A percentile compares a stretch with the other conserved stretches of the same genome.
These are phyloP conservation scores for Ornithoptera priamus DNA, from an alignment of 2,888 invertebrate species.

Conservation along the genomic window DNA sequence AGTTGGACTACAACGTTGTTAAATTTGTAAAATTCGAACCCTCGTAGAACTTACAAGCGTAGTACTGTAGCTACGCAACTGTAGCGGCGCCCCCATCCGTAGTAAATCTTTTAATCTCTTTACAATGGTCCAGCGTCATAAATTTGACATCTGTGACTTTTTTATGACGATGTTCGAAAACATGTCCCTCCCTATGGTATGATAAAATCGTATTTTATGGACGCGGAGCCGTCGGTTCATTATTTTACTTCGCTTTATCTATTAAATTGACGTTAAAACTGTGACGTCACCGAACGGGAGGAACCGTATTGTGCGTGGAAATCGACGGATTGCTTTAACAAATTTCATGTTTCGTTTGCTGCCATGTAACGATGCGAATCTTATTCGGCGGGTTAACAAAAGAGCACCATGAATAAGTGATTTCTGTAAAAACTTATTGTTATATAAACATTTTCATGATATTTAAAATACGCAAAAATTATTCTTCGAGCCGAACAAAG, in stretches of 20 bases:
- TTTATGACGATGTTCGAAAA: constrained; percentile 79
- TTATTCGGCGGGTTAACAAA: constrained; percentile 51
- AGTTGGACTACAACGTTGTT: constrained; percentile 54
- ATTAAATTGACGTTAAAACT: constrained; percentile 59
- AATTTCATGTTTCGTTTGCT: constrained; percentile 31
- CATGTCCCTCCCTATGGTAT: constrained; percentile 74
- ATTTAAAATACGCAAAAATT: constrained; percentile 57
- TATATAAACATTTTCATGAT: constrained; percentile 61
- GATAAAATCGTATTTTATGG: constrained; percentile 79
- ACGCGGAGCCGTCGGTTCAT: constrained; percentile 67
- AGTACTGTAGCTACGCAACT: constrained; percentile 46
- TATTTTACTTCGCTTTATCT: constrained; percentile 71
- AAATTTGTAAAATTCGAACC: constrained; percentile 51
- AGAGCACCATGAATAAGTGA: constrained; percentile 68
- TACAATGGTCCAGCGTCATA: constrained; percentile 77
- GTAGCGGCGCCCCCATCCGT: constrained; percentile 52
- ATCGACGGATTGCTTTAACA: constrained; percentile 30
- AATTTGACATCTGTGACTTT: constrained; percentile 80
- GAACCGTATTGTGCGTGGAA: constrained; percentile 35
- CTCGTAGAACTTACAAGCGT: constrained; percentile 48
- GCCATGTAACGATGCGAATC: constrained; percentile 41
- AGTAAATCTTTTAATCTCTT: constrained; percentile 79
- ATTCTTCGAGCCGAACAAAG: constrained; percentile 64
- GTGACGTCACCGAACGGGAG: constrained; percentile 35
- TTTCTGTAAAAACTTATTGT: constrained; percentile 66